Base-by-base conservation (phyloP, 53 echinoderm and acorn worm species). In the Apostichopus leukothele region DNA sequence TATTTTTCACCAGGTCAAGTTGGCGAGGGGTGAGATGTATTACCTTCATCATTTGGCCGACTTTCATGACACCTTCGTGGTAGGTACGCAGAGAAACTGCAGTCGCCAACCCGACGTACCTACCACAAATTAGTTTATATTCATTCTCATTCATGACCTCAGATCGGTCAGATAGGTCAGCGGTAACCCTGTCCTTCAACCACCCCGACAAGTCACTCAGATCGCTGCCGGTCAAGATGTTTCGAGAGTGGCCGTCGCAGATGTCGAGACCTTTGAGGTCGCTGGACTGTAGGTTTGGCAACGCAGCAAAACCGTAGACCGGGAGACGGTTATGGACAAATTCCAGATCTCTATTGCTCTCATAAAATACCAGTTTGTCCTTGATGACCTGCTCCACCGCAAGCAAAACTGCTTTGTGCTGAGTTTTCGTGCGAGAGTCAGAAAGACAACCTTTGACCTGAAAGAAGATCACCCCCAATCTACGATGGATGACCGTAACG, bases 271-370 rank as follows among this genome's bases (percentile, higher is more conserved):
- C 51, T 14, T 76, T 11, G 11, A 77, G 50, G 5, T 77, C 78
- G 9, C 1, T 5, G 5, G 50, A 51, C 14, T 77, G 14, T 9
- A 77, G 51, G 50, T 51, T 16, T 51, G 78, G 78, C 8, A 77
- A 50, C 1, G 78, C 78, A 77, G 50, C 78, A 51, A 77, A 77
- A 7, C 78, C 78, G 26, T 77, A 77, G 16, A 77, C 78, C 13
- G 78, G 78, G 8, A 77, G 52, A 77, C 26, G 9, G 0, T 39
- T 26, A 4, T 51, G 78, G 52, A 77, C 78, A 39, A 77, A 77
- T 2, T 77, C 78, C 25, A 77, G 51, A 77, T 77, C 78, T 51
- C 78, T 51, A 50, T 77, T 77, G 10, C 78, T 77, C 78, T 77
- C 78, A 7, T 10, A 26, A 50, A 77, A 77, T 14, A 77, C 78